Base-by-base conservation (phyloP, 2,888 invertebrate species). In the Drosophila mimica region DNA sequence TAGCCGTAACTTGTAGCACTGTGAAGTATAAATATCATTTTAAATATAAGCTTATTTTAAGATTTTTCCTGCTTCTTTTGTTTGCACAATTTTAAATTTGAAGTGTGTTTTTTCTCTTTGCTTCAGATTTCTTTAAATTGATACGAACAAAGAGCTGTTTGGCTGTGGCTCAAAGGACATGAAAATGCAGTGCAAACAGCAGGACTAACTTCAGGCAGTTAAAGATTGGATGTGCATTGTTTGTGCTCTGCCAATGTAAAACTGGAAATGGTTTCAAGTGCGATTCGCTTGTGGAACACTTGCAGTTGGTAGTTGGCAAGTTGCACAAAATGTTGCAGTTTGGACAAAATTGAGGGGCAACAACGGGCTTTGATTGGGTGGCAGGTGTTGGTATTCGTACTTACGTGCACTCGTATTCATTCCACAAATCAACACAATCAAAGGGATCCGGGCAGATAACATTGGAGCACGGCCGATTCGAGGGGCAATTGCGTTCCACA, bases 371-470 rank as follows among this genome's bases (percentile, higher is more conserved):
- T 25, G 8, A 46, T 15, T 25, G 7, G 46, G 49, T 28, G 2
- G 25, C 9, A 52, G 66, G 61, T 33, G 40, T 64, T 56, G 25
- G 17, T 13, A 13, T 31, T 63, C 25, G 72, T 92, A 96, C 97
- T 96, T 94, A 99, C 97, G 98, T 98, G 97, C 99, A 99, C 93
- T 98, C 98, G 91, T 98, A 98, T 93, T 97, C 97, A 93, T 99
- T 99, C 99, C 99, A 99, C 52, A 99, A 95, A 94, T 98, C 98
- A 82, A 97, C 97, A 94, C 98, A 99, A 91, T 97, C 97, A 93
- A 98, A 98, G n/a, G 97, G 98, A 91, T 97, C 97, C 0, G 97
- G 97, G 92, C 99, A 99, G 91, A 97, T 97, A 54, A 98, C 97
- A 92, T 98, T 97, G 82, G 97, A 97, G 92, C 99, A 99, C 0